Base-by-base conservation (phyloP, 1,140 invertebrate genomes). In the Drosophila grimshawi region DNA sequence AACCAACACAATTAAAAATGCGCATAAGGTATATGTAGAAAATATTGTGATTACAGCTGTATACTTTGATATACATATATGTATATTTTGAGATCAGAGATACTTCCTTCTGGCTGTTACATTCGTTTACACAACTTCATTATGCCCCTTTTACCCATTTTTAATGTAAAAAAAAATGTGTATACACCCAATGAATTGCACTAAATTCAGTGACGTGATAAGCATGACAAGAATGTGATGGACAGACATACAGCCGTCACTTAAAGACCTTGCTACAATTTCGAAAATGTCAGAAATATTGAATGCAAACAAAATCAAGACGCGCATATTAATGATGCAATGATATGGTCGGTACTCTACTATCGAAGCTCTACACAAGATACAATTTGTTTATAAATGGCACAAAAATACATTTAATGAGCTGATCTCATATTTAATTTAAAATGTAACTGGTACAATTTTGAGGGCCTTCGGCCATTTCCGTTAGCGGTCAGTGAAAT, bases 211-310 rank as follows among this genome's bases (percentile, higher is more conserved):
- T 51, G 62, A 76, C 85, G 80, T 81, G 85, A 32, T 8, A 2
- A 30, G 75, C 53, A 83, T 89, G 67, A n/a, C n/a, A 49, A 5
- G 70, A 82, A 48, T 30, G 19, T 43, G 10, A 65, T 53, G 6
- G 11, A 29, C 19, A 37, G 39, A 72, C 74, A 35, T 51, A 67
- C 59, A 46, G 59, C 65, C 60, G 70, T 65, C 67, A 65, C 55
- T 75, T 64, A 46, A 71, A 83, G 60, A 76, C 66, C 63, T 72
- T 71, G 70, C 63, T 66, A 53, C 69, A 62, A 67, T 81, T 73
- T 79, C 69, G 59, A 76, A 79, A 83, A 65, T 78, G 74, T 81
- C 77, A 83, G 89, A 88, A 83, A 83, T 88, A 80, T 88, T 59
- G 52, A 48, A 41, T 49, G 45, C 43, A 73, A 63, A 2, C 30